Percentiles rank a stretch among this genome's conserved stretches.
Conservation (phyloP, 2,797 vertebrate genomes). For the Sparus aurata region DNA sequence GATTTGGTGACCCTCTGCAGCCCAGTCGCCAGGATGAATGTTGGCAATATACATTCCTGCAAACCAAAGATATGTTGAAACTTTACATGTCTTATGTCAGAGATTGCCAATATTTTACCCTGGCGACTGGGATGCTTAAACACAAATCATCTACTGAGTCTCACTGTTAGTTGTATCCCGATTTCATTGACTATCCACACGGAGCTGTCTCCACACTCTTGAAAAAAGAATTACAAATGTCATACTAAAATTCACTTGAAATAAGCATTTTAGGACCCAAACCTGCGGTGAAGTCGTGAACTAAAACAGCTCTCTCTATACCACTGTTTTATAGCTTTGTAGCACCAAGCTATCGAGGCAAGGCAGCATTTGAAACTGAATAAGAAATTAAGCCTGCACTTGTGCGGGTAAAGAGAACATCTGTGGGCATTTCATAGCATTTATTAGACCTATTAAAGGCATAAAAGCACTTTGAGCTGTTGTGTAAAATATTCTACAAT, state of each 20-base stretch:
- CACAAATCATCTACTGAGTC: background rate
- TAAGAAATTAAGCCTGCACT: background rate
- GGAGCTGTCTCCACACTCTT: background rate
- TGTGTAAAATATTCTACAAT: background rate
- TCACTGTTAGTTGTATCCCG: too few relatives aligned
- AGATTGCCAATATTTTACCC: too few relatives aligned
- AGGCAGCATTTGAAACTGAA: background rate
- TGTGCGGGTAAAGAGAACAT: background rate
- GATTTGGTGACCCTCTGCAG: too few relatives aligned
- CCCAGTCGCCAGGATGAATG: too few relatives aligned
- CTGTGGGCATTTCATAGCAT: background rate
- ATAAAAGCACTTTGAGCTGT: constrained; percentile 3
- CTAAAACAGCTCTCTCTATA: background rate
- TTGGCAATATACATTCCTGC: too few relatives aligned
- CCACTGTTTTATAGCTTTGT: background rate
- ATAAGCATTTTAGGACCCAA: background rate
- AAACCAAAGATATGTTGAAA: too few relatives aligned
- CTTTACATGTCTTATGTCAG: too few relatives aligned
- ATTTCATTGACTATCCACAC: background rate
- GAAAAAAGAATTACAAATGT: background rate
- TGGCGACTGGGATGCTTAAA: too few relatives aligned
- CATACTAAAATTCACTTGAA: background rate
- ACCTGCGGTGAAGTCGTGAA: background rate
- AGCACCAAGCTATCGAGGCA: background rate
- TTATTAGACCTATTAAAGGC: background rate